Evolutionary conservation across 2,888 invertebrate genomes (phyloP).

Genomic region (Notodonta dromedarius): DNA sequence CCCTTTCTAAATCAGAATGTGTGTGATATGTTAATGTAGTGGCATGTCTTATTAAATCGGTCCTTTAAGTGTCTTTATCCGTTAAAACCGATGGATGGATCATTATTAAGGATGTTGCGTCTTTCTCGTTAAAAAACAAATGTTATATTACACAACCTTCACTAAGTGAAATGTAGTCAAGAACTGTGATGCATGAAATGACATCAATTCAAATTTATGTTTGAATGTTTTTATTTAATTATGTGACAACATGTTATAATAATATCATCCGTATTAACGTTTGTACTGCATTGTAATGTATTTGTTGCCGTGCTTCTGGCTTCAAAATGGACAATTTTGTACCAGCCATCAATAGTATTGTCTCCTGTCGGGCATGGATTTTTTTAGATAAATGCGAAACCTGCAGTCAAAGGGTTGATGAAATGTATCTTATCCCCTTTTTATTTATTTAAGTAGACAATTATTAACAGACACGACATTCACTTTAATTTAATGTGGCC

Average conservation of each 20-base stretch:
- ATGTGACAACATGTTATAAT: neutral
- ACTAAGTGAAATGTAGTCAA: slow-evolving; percentile 10
- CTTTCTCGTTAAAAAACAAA: no score
- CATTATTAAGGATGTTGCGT: no score
- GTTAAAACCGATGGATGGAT: neutral
- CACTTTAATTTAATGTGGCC: slow-evolving; percentile 2
- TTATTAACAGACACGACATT: slow-evolving; percentile 10
- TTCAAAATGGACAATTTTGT: no score
- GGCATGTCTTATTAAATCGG: neutral
- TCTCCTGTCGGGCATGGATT: no score
- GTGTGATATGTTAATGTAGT: neutral
- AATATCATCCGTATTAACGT: neutral
- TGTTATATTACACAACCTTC: neutral
- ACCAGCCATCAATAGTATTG: no score
- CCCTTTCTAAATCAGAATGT: neutral
- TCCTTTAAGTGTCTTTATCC: neutral
- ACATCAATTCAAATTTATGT: slow-evolving; percentile 6
- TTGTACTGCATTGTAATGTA: neutral
- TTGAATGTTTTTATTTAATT: neutral
- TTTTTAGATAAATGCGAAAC: neutral
- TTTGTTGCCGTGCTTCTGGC: no score
- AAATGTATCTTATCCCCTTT: slow-evolving; percentile 2
- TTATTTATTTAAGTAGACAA: slow-evolving; percentile 4
- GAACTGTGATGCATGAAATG: slow-evolving; percentile 11
- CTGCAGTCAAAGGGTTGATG: neutral